Evolutionary conservation across 2,888 invertebrate genomes (phyloP).

Genomic region (Eupeodes latifasciatus): DNA sequence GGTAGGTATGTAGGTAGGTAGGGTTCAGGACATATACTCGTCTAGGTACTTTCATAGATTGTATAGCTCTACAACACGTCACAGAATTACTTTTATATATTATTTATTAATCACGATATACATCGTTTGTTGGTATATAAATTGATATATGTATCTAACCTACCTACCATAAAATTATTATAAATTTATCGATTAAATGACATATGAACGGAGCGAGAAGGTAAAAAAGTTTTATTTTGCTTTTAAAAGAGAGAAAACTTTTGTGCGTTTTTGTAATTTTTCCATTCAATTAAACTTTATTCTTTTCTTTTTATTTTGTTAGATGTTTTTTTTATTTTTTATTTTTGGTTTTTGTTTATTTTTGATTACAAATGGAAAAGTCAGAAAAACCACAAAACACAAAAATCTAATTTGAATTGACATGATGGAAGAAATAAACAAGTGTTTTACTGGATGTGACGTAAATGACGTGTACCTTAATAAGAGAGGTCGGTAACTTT

Average conservation of each 20-base stretch:
- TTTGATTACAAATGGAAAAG: constrained; percentile 2
- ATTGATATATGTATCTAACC: no score
- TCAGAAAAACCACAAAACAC: constrained; percentile 19
- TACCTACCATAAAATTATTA: not conserved
- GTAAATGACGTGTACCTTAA: not conserved
- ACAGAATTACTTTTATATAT: constrained; percentile 1
- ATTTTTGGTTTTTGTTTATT: not conserved
- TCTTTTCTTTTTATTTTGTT: not conserved
- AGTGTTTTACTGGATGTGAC: not conserved
- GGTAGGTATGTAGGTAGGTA: no score
- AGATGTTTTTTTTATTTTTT: not conserved
- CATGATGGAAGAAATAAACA: not conserved
- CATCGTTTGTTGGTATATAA: not conserved
- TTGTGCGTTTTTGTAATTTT: constrained; percentile 28
- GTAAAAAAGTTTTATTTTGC: not conserved
- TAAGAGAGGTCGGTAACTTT: not conserved
- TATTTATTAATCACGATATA: not conserved
- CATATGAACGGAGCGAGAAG: not conserved
- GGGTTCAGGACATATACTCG: no score
- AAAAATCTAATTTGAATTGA: not conserved
- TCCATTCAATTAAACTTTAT: constrained; percentile 11
- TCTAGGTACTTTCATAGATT: no score
- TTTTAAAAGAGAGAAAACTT: not conserved
- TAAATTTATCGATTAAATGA: constrained; percentile 20
- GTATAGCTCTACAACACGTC: not conserved